phyloP scores from a whole-genome alignment of 2,888 invertebrate species.

The Diarsia brunnea region DNA sequence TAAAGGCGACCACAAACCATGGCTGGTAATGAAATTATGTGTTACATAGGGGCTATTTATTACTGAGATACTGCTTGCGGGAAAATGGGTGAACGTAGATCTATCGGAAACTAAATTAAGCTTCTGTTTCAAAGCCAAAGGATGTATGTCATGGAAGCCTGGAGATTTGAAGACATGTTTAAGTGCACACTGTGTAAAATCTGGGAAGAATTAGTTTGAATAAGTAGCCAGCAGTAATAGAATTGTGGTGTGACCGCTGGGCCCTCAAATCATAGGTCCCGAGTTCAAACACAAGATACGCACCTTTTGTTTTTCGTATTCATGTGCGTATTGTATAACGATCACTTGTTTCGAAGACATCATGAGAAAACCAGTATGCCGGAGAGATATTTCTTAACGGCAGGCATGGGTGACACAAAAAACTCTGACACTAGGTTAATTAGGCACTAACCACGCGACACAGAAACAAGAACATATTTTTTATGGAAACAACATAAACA shows the following conservation, averaged over 20 bases:
- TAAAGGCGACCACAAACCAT: constrained; percentile 64
- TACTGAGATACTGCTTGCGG: constrained; percentile 35
- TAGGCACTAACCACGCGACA: too few relatives aligned
- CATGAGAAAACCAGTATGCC: too few relatives aligned
- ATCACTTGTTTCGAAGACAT: too few relatives aligned
- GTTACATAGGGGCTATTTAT: constrained; percentile 68
- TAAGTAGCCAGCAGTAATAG: too few relatives aligned
- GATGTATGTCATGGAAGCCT: neutral
- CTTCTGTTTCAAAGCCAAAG: constrained; percentile 1
- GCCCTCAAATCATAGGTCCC: too few relatives aligned
- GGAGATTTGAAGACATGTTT: neutral
- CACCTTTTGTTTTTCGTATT: too few relatives aligned
- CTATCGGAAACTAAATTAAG: constrained; percentile 29
- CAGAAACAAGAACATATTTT: neutral
- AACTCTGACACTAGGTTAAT: too few relatives aligned
- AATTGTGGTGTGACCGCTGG: too few relatives aligned
- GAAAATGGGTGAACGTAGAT: constrained; percentile 41
- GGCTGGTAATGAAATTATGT: constrained; percentile 72
- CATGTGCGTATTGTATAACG: too few relatives aligned
- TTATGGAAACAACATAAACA: neutral
- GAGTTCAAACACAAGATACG: too few relatives aligned
- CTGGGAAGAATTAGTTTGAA: neutral
- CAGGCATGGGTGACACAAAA: too few relatives aligned
- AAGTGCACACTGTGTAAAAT: neutral
- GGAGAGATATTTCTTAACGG: too few relatives aligned